A percentile compares a stretch with the other conserved stretches of the same genome.
phyloP scores from a whole-genome alignment of 2,888 invertebrate genomes.

The Augiades crinisus region DNA sequence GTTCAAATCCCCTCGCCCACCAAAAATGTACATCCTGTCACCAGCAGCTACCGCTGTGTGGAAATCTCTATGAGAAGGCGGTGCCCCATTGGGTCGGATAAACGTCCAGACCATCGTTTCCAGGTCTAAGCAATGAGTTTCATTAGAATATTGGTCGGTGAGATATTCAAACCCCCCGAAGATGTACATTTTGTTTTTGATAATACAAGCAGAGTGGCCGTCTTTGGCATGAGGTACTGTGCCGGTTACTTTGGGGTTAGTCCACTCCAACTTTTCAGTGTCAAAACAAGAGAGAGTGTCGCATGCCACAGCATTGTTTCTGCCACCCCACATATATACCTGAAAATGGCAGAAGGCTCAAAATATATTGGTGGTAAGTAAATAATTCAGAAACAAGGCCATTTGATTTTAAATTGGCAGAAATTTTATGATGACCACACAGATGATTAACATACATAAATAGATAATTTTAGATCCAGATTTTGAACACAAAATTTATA shows the following conservation, averaged over 20 bases:
- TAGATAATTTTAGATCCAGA: too few species aligned
- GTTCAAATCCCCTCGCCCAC: conserved; percentile 90
- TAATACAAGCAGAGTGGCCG: conserved; percentile 94
- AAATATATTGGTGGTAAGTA: too few species aligned
- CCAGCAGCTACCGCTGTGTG: conserved; percentile 91
- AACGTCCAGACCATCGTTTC: conserved; percentile 87
- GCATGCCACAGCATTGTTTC: conserved; percentile 92
- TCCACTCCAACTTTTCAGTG: conserved; percentile 86
- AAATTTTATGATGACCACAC: neutral
- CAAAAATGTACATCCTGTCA: conserved; percentile 93
- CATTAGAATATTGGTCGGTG: conserved; percentile 89
- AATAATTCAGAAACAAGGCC: too few species aligned
- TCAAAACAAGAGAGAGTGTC: conserved; percentile 91
- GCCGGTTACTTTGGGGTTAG: conserved; percentile 84
- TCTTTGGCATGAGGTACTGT: conserved; percentile 90
- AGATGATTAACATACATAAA: too few species aligned
- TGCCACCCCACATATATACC: conserved; percentile 95
- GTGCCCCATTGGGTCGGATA: conserved; percentile 82
- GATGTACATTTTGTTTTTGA: conserved; percentile 90
- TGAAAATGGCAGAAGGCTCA: too few species aligned
- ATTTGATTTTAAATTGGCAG: too few species aligned
- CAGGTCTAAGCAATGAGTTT: conserved; percentile 88
- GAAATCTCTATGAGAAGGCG: conserved; percentile 91
- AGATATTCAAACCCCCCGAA: conserved; percentile 96
- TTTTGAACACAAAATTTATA: too few species aligned